These are phyloP conservation scores for Anastrepha obliqua DNA, from an alignment of 1,140 invertebrate species.

Conservation along the genomic window DNA sequence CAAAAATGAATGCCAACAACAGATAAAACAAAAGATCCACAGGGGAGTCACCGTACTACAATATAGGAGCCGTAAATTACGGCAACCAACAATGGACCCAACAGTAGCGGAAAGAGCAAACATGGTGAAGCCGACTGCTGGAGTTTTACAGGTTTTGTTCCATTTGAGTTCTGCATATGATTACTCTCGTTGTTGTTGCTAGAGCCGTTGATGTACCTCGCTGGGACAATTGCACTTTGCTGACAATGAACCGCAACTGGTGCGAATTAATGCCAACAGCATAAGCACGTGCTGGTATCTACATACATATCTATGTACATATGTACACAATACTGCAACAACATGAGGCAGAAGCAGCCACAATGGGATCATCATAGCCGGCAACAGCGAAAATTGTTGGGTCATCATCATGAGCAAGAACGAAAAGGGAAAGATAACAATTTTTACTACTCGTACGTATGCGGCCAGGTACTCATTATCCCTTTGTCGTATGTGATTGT, in stretches of 20 bases:
- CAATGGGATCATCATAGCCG: not conserved
- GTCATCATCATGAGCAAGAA: not conserved
- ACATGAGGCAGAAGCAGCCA: not conserved
- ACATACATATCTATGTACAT: not conserved
- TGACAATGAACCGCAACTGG: constrained; percentile 36
- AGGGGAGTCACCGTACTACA: not conserved
- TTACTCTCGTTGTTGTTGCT: not conserved
- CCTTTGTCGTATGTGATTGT: no score
- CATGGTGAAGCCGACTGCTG: not conserved
- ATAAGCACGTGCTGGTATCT: no score
- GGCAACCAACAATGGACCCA: not conserved
- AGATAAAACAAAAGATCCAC: constrained; percentile 27
- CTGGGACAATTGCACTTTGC: constrained; percentile 3
- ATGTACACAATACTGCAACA: not conserved
- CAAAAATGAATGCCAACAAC: not conserved
- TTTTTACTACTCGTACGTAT: not conserved
- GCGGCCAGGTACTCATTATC: not conserved
- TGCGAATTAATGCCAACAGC: constrained; percentile 9
- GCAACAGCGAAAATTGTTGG: not conserved
- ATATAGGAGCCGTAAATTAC: not conserved
- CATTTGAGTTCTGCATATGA: constrained; percentile 21
- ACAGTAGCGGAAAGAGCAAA: constrained; percentile 7
- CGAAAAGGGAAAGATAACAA: constrained; percentile 20
- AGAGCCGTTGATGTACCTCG: not conserved
- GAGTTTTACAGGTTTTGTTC: not conserved